A percentile compares a stretch with the other conserved stretches of the same genome.
Evolutionary conservation across 2,888 invertebrate genomes (phyloP).

Genomic region (Lysandra bellargus): DNA sequence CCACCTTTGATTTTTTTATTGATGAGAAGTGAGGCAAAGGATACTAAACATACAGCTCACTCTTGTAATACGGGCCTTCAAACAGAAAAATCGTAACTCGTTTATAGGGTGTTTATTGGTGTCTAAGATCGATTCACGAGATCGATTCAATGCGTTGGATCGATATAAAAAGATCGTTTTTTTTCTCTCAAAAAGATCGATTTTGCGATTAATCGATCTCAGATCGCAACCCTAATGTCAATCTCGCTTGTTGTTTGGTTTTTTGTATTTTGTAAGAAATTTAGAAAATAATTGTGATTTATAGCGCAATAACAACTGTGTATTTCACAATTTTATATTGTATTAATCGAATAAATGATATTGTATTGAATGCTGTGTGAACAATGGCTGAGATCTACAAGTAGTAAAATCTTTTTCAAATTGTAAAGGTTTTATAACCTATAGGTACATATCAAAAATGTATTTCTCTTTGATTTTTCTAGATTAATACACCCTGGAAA

Average conservation of each 20-base stretch:
- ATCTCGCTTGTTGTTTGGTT: background rate
- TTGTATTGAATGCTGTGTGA: background rate
- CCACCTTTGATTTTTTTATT: too few species aligned
- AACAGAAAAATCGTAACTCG: too few species aligned
- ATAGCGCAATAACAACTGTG: background rate
- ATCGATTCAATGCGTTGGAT: too few species aligned
- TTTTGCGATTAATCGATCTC: too few species aligned
- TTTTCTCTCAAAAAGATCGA: too few species aligned
- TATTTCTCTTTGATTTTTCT: constrained; percentile 43
- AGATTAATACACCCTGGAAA: constrained; percentile 89
- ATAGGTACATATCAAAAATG: background rate
- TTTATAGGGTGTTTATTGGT: too few species aligned
- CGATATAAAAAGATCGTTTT: too few species aligned
- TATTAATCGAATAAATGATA: background rate
- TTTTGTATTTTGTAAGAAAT: background rate
- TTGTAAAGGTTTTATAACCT: background rate
- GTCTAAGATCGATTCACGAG: too few species aligned
- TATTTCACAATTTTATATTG: background rate
- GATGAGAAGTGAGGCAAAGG: too few species aligned
- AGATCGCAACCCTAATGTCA: too few species aligned
- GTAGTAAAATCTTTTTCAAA: constrained; percentile 45
- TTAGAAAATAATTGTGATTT: background rate
- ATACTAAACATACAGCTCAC: too few species aligned
- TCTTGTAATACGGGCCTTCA: too few species aligned
- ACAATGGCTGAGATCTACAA: constrained; percentile 65